Evolutionary conservation across 2,113 vertebrate genomes (phyloP).

Genomic region (Triplophysa dalaica): DNA sequence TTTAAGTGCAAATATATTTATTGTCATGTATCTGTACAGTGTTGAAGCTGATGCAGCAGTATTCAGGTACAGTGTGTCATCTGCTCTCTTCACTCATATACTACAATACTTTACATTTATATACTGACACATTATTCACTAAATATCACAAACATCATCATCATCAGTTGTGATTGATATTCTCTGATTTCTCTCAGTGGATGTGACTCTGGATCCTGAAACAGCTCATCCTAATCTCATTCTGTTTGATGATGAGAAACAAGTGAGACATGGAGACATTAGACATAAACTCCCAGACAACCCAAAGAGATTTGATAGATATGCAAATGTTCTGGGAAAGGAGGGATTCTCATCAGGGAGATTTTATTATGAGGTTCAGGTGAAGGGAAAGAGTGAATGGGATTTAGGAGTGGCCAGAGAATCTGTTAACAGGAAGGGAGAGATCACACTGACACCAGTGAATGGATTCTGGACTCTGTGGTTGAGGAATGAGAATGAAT

Average conservation of each 20-base stretch:
- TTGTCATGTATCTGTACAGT: too few species aligned
- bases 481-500: too few species aligned
- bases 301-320: neutral
- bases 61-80: too few species aligned
- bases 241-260: neutral
- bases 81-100: too few species aligned
- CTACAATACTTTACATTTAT: neutral
- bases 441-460: neutral
- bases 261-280: neutral
- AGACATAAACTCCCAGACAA: neutral
- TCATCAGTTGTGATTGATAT: neutral
- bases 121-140: neutral
- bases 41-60: too few species aligned
- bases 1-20: too few species aligned
- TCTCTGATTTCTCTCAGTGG: neutral
- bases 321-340: neutral
- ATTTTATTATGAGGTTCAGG: conserved; percentile 1
- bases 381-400: neutral
- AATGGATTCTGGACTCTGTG: neutral
- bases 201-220: neutral
- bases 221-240: neutral
- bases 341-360: neutral
- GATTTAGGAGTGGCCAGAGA: neutral
- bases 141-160: neutral
- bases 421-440: neutral